Conservation (phyloP, 2,797 vertebrate genomes). For the Sphenopsis melanotis region DNA sequence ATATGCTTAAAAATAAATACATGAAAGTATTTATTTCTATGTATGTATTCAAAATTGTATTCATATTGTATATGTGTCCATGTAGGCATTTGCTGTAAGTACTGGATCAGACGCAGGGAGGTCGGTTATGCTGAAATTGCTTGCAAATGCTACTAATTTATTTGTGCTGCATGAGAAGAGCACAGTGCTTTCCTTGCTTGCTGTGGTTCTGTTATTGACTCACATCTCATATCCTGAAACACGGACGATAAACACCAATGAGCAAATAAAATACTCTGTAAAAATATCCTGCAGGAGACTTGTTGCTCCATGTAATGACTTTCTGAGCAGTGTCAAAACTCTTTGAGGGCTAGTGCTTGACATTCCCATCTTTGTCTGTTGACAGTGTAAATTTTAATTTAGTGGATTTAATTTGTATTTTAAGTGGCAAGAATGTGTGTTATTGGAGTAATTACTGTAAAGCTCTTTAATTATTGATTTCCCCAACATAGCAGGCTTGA, state of each 20-base stretch:
- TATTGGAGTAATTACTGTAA: slow-evolving; percentile 71
- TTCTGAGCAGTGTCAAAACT: background rate
- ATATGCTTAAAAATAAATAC: background rate
- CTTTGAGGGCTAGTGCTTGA: background rate
- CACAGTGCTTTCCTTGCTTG: background rate
- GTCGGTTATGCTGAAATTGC: background rate
- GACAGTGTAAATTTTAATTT: slow-evolving; percentile 53
- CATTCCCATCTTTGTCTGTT: slow-evolving; percentile 2
- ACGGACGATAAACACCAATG: background rate
- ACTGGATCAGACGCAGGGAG: background rate
- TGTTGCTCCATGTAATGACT: background rate
- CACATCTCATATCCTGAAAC: background rate
- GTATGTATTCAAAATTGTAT: background rate
- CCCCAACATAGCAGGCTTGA: slow-evolving; percentile 54
- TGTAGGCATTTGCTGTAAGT: background rate
- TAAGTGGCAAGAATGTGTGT: slow-evolving; percentile 65
- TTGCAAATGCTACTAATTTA: background rate
- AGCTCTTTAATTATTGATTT: slow-evolving; percentile 79
- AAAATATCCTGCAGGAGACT: slow-evolving; percentile 22
- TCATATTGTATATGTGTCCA: background rate
- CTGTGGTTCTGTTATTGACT: background rate
- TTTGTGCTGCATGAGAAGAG: background rate
- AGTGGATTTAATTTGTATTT: slow-evolving; percentile 62
- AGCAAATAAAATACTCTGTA: background rate
- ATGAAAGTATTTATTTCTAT: background rate